Percentiles rank a stretch among this genome's conserved stretches.
phyloP scores from a whole-genome alignment of 2,888 invertebrate species.

The Pterostichus madidus region DNA sequence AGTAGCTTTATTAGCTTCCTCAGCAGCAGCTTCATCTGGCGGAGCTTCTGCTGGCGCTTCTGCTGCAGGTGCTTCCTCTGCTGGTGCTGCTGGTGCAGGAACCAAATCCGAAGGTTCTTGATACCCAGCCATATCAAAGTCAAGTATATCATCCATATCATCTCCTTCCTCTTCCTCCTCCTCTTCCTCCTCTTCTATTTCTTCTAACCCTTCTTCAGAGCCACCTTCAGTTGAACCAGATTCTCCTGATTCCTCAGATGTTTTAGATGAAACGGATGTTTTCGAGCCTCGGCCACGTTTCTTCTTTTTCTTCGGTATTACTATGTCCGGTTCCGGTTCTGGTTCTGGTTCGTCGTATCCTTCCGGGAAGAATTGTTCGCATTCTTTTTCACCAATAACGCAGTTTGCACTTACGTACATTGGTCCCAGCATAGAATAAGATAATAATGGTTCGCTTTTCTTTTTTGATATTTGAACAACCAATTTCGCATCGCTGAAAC shows the following conservation, averaged over 20 bases:
- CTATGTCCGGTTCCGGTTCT: slow-evolving; percentile 72
- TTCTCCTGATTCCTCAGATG: slow-evolving; percentile 63
- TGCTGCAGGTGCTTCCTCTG: slow-evolving; percentile 45
- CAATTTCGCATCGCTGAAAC: slow-evolving; percentile 82
- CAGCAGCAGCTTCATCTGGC: slow-evolving; percentile 55
- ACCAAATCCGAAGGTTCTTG: neutral
- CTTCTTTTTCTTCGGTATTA: slow-evolving; percentile 77
- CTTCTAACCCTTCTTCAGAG: slow-evolving; percentile 74
- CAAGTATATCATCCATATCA: slow-evolving; percentile 72
- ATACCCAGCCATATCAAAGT: slow-evolving; percentile 59
- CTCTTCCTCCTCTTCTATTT: slow-evolving; percentile 73
- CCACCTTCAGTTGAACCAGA: slow-evolving; percentile 68
- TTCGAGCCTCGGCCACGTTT: slow-evolving; percentile 76
- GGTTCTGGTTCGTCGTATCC: slow-evolving; percentile 81
- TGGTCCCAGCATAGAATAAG: slow-evolving; percentile 83
- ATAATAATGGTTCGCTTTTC: slow-evolving; percentile 82
- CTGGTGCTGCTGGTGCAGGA: slow-evolving; percentile 50
- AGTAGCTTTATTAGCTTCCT: slow-evolving; percentile 62
- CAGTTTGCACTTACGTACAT: slow-evolving; percentile 84
- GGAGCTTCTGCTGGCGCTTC: slow-evolving; percentile 38
- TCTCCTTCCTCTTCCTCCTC: slow-evolving; percentile 73
- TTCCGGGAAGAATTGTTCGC: slow-evolving; percentile 84
- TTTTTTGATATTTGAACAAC: slow-evolving; percentile 84
- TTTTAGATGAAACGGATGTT: slow-evolving; percentile 15
- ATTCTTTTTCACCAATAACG: slow-evolving; percentile 82